Evolutionary conservation across 2,797 vertebrate genomes (phyloP).

Genomic region (Platyrinchus mystaceus): DNA sequence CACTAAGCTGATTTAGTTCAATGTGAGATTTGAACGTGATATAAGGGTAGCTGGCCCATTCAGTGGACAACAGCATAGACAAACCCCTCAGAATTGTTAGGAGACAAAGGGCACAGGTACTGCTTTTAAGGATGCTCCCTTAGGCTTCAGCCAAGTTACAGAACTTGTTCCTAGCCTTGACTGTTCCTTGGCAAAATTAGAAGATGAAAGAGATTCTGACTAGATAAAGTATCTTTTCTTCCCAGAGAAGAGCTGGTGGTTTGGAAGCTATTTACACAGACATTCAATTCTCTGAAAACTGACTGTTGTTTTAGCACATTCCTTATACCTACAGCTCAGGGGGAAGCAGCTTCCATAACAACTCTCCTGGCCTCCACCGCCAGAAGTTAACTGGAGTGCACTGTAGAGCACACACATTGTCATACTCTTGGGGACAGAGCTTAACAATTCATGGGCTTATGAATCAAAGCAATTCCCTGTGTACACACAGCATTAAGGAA

Average conservation of each 20-base stretch:
- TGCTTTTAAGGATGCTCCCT: accelerated
- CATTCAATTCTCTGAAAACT: not conserved
- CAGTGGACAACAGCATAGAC: not conserved
- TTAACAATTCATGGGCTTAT: not conserved
- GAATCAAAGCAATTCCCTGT: not conserved
- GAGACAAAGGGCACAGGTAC: not conserved
- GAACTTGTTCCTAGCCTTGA: not conserved
- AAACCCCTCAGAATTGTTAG: not conserved
- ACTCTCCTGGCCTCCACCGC: not conserved
- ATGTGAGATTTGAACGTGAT: not conserved
- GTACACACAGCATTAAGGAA: not conserved
- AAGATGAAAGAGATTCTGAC: not conserved
- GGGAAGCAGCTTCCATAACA: not conserved
- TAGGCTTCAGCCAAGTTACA: not conserved
- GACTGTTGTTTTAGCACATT: not conserved
- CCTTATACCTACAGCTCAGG: not conserved
- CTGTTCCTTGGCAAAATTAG: not conserved
- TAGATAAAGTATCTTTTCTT: not conserved
- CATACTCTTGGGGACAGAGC: not conserved
- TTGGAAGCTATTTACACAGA: constrained; percentile 15
- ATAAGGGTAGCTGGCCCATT: not conserved
- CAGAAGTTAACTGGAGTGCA: not conserved
- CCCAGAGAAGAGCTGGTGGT: not conserved
- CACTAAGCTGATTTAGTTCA: not conserved
- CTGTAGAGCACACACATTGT: not conserved